These are phyloP conservation scores for Cenopis cana DNA, from an alignment of 2,888 invertebrate species.

Conservation along the genomic window DNA sequence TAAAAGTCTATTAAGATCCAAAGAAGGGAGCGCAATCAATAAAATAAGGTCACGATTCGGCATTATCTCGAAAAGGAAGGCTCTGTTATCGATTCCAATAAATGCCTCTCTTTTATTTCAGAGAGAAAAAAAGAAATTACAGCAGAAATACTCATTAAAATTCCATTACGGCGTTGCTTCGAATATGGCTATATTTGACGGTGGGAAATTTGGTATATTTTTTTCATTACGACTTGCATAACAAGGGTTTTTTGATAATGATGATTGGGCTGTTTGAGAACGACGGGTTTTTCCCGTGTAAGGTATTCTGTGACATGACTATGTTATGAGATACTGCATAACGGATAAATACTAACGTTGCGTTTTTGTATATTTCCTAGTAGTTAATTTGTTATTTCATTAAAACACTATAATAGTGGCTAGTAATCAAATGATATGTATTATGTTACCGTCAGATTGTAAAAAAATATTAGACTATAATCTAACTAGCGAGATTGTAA, in stretches of 20 bases:
- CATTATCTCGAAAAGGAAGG: slow-evolving; percentile 60
- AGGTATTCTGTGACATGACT: slow-evolving; percentile 3
- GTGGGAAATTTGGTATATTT: slow-evolving; percentile 37
- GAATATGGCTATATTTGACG: slow-evolving; percentile 55
- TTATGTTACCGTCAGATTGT: no score
- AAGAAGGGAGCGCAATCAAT: slow-evolving; percentile 53
- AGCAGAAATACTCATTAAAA: slow-evolving; percentile 77
- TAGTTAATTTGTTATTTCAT: background rate
- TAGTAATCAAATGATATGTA: no score
- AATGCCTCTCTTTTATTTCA: slow-evolving; percentile 69
- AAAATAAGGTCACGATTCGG: slow-evolving; percentile 62
- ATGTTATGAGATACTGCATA: background rate
- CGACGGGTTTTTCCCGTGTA: background rate
- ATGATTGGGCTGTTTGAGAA: slow-evolving; percentile 26
- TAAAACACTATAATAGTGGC: no score
- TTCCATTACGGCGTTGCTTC: slow-evolving; percentile 69
- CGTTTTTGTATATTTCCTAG: no score
- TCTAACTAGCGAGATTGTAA: no score
- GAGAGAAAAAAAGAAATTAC: slow-evolving; percentile 63
- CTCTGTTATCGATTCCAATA: slow-evolving; percentile 69
- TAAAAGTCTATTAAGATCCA: slow-evolving; percentile 45
- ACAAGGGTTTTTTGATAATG: slow-evolving; percentile 41
- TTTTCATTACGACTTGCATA: slow-evolving; percentile 42
- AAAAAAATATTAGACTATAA: no score
- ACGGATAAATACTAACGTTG: no score